These are phyloP conservation scores for Hirundo rustica DNA, from an alignment of 2,797 vertebrate genomes.

Conservation along the genomic window DNA sequence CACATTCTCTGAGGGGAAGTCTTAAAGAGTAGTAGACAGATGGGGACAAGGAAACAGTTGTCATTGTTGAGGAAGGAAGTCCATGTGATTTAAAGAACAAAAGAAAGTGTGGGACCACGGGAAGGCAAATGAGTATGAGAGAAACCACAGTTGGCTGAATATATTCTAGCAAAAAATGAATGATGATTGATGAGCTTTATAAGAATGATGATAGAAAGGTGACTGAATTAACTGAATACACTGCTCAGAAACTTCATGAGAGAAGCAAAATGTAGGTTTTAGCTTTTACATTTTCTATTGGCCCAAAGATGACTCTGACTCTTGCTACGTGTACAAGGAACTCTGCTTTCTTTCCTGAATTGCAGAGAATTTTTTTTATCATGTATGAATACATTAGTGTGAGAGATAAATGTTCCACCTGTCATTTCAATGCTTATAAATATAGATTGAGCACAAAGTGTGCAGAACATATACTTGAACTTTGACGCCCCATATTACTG, in stretches of 20 bases:
- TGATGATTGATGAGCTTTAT: neutral
- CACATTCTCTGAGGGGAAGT: neutral
- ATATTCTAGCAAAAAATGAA: neutral
- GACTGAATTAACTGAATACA: neutral
- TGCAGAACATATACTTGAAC: neutral
- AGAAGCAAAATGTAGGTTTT: neutral
- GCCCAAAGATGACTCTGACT: neutral
- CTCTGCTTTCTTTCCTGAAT: neutral
- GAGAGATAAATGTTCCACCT: neutral
- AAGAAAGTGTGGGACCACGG: neutral
- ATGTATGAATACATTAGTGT: neutral
- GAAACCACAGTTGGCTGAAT: neutral
- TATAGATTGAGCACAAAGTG: neutral
- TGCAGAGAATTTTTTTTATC: neutral
- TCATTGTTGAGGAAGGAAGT: neutral
- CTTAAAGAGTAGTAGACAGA: neutral
- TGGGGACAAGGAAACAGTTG: neutral
- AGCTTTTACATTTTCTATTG: neutral
- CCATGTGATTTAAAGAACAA: neutral
- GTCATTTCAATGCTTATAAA: neutral
- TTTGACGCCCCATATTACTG: neutral
- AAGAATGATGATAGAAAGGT: neutral
- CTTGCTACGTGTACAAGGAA: neutral
- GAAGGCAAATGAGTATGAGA: neutral
- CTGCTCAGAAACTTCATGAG: neutral